These are phyloP conservation scores for Melipona quadrifasciata DNA, from an alignment of 1,140 invertebrate species.

Conservation along the genomic window DNA sequence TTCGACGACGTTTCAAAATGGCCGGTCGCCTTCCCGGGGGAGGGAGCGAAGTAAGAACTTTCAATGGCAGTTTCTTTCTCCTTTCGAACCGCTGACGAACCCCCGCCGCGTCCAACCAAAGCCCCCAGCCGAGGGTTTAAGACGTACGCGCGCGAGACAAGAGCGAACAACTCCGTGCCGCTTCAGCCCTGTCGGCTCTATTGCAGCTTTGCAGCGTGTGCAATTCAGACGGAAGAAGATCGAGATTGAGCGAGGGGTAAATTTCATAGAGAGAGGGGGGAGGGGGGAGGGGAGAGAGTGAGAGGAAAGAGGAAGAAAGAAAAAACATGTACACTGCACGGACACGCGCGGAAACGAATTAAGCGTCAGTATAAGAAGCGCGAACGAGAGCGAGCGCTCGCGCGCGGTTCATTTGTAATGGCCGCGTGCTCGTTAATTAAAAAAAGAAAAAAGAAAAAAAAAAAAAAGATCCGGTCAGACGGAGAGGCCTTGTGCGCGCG, in stretches of 20 bases:
- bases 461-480: constrained; percentile 42
- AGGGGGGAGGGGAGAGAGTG: constrained; percentile 6
- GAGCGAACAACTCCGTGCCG: constrained; percentile 9
- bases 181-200: not conserved
- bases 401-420: constrained; percentile 71
- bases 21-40: constrained; percentile 44
- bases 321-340: not conserved
- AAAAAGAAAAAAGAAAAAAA: not conserved
- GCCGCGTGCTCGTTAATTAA: constrained; percentile 74
- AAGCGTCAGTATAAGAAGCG: constrained; percentile 73
- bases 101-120: constrained; percentile 31
- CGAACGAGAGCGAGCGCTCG: too few species aligned
- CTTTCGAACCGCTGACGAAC: constrained; percentile 12
- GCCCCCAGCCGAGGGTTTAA: constrained; percentile 24
- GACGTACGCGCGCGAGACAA: constrained; percentile 9
- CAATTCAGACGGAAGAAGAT: constrained; percentile 13
- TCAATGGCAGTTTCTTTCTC: constrained; percentile 46
- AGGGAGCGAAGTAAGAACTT: constrained; percentile 66
- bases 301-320: constrained; percentile 11
- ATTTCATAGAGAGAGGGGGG: constrained; percentile 24
- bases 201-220: constrained; percentile 7
- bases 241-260: not conserved
- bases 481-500: not conserved
- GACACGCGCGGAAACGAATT: constrained; percentile 65
- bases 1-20: constrained; percentile 38